A percentile compares a stretch with the other conserved stretches of the same genome.
Conservation (phyloP, 2,888 invertebrate genomes). For the Thymelicus sylvestris region DNA sequence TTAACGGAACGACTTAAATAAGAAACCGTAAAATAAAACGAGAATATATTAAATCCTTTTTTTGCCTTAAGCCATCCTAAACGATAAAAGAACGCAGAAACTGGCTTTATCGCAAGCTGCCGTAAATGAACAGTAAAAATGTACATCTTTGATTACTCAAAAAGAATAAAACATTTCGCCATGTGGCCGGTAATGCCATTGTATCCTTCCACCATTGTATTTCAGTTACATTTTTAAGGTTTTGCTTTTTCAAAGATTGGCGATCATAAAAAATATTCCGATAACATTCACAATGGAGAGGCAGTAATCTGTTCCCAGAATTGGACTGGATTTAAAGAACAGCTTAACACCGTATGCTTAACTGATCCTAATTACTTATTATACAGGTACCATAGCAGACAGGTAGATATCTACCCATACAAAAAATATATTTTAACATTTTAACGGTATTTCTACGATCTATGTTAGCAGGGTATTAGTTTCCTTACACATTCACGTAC, state of each 20-base stretch:
- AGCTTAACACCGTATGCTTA: not conserved
- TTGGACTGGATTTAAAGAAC: constrained; percentile 39
- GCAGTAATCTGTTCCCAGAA: constrained; percentile 67
- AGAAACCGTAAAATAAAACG: constrained; percentile 19
- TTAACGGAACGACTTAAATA: constrained; percentile 1
- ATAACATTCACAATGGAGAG: constrained; percentile 64
- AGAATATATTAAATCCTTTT: constrained; percentile 1
- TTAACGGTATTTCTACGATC: not conserved
- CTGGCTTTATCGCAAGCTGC: constrained; percentile 33
- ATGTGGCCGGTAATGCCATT: constrained; percentile 72
- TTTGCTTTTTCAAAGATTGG: constrained; percentile 68
- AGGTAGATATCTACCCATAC: no score
- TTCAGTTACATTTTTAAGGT: constrained; percentile 66
- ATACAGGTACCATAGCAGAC: not conserved
- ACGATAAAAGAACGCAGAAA: constrained; percentile 44
- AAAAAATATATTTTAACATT: no score
- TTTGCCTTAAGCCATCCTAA: constrained; percentile 27
- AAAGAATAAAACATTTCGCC: constrained; percentile 66
- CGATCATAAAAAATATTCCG: constrained; percentile 63
- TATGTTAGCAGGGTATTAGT: not conserved
- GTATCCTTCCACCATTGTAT: constrained; percentile 73
- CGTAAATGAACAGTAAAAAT: constrained; percentile 62
- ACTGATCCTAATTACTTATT: not conserved
- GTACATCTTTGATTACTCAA: constrained; percentile 65
- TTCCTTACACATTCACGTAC: no score